These are phyloP conservation scores for Aleiodes sp. DNA, from an alignment of 1,140 invertebrate species.

Conservation along the genomic window DNA sequence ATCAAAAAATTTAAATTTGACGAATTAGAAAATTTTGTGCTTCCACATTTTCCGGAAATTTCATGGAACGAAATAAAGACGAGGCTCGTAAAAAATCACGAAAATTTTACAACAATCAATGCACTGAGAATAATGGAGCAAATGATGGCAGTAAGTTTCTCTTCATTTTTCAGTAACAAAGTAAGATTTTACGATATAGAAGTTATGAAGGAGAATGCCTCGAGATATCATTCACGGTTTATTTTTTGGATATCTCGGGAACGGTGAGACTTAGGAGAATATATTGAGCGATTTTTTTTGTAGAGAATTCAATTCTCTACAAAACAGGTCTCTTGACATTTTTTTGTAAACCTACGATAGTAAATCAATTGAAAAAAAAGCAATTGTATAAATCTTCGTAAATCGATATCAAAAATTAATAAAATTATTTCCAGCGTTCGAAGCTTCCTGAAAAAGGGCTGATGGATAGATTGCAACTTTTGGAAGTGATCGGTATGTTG, in stretches of 20 bases:
- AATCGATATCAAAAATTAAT: too few relatives aligned
- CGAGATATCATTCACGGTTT: too few relatives aligned
- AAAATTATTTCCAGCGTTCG: conserved; percentile 30
- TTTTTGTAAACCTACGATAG: too few relatives aligned
- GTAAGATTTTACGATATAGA: too few relatives aligned
- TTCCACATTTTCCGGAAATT: conserved; percentile 53
- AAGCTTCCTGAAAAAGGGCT: conserved; percentile 36
- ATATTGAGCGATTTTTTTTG: too few relatives aligned
- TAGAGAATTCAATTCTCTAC: too few relatives aligned
- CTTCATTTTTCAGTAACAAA: conserved; percentile 8
- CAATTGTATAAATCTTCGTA: too few relatives aligned
- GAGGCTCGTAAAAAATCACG: conserved; percentile 44
- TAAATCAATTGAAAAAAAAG: too few relatives aligned
- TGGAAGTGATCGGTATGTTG: conserved; percentile 49
- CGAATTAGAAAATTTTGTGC: conserved; percentile 48
- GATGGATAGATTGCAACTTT: conserved; percentile 37
- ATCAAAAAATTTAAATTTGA: conserved; percentile 56
- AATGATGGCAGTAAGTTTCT: conserved; percentile 43
- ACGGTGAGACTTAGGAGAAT: too few relatives aligned
- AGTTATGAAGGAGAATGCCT: too few relatives aligned
- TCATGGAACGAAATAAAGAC: conserved; percentile 46
- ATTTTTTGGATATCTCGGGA: too few relatives aligned
- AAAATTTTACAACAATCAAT: conserved; percentile 43
- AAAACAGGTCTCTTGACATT: too few relatives aligned
- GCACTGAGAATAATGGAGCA: conserved; percentile 39